phyloP scores from a whole-genome alignment of 2,113 vertebrate genomes.

The Muntiacus reevesi region DNA sequence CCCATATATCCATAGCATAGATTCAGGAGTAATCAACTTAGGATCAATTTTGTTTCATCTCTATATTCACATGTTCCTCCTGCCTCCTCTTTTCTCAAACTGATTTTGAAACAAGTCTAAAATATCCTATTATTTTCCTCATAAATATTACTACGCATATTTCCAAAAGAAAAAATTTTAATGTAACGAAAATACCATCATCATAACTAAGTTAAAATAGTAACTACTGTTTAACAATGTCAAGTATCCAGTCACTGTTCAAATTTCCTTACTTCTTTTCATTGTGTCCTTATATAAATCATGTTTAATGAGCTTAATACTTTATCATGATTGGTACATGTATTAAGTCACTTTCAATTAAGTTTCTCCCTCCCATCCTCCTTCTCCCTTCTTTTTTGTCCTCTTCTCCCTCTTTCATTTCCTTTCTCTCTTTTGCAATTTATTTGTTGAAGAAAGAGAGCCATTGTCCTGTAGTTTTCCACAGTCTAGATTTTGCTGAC shows the following conservation, averaged over 20 bases:
- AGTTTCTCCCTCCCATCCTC: neutral
- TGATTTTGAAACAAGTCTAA: slow-evolving; percentile 28
- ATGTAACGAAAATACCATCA: neutral
- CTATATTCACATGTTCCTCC: neutral
- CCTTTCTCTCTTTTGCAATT: neutral
- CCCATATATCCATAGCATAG: neutral
- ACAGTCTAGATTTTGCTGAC: slow-evolving; percentile 16
- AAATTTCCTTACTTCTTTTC: neutral
- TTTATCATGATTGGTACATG: neutral
- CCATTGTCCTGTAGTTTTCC: neutral
- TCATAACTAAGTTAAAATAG: neutral
- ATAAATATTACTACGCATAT: neutral
- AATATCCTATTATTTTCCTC: neutral
- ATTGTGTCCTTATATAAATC: neutral
- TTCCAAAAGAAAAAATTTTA: neutral
- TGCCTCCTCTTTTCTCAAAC: neutral
- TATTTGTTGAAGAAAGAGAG: neutral
- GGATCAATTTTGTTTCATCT: neutral
- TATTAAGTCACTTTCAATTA: neutral
- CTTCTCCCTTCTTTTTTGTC: neutral
- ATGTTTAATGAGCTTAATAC: neutral
- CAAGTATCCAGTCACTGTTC: neutral
- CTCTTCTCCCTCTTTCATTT: neutral
- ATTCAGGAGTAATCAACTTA: neutral
- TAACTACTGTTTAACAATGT: neutral